Conservation (phyloP, 2,888 invertebrate species). For the Coleophora deauratella region DNA sequence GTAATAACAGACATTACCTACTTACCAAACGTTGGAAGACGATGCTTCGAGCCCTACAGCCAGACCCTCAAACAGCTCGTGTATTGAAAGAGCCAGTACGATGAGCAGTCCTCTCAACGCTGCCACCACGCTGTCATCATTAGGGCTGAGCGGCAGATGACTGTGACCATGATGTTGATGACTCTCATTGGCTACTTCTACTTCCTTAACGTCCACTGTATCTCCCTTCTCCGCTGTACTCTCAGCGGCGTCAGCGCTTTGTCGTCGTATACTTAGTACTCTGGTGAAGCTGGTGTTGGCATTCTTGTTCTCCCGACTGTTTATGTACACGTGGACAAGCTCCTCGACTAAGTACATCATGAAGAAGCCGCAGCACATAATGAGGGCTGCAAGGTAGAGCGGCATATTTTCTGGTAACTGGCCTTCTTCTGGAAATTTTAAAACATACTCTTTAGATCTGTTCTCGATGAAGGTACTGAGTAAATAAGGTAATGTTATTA, state of each 20-base stretch:
- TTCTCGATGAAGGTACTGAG: no score
- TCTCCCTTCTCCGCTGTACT: neutral
- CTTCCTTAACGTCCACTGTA: neutral
- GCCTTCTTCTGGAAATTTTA: slow-evolving; percentile 45
- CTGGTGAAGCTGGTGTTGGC: slow-evolving; percentile 41
- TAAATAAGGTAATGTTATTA: no score
- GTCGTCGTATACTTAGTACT: slow-evolving; percentile 50
- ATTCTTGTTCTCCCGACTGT: slow-evolving; percentile 57
- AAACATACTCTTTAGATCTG: no score
- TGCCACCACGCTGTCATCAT: slow-evolving; percentile 52
- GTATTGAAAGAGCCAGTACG: slow-evolving; percentile 82
- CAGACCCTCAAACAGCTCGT: slow-evolving; percentile 89
- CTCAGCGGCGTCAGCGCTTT: slow-evolving; percentile 34
- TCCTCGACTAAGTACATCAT: slow-evolving; percentile 86
- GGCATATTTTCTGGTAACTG: slow-evolving; percentile 68
- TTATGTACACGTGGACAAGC: slow-evolving; percentile 80
- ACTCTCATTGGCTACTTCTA: neutral
- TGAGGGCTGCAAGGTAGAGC: slow-evolving; percentile 79
- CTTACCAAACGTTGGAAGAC: slow-evolving; percentile 61
- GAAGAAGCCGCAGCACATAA: slow-evolving; percentile 85
- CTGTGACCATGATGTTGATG: slow-evolving; percentile 34
- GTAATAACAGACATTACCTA: slow-evolving; percentile 6
- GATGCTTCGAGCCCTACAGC: slow-evolving; percentile 85
- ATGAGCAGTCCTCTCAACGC: slow-evolving; percentile 82
- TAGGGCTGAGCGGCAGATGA: slow-evolving; percentile 34